A percentile compares a stretch with the other conserved stretches of the same genome.
Evolutionary conservation across 1,140 invertebrate genomes (phyloP).

Genomic region (Drosophila trapezifrons): DNA sequence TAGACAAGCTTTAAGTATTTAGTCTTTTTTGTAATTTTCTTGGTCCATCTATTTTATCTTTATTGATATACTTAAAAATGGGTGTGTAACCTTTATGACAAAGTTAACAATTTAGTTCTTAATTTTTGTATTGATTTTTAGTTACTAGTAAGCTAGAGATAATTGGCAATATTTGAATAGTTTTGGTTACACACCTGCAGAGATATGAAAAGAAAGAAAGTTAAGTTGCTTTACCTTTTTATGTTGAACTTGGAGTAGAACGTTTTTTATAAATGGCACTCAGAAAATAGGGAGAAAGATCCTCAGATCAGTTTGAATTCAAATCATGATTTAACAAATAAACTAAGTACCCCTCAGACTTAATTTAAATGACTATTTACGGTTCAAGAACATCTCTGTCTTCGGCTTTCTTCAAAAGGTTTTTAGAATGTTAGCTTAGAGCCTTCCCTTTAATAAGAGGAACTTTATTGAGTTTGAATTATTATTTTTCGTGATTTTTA

Average conservation of each 20-base stretch:
- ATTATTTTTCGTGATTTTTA: no score
- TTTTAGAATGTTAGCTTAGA: neutral
- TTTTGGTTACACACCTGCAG: slow-evolving; percentile 3
- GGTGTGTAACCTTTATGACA: neutral
- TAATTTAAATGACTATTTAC: neutral
- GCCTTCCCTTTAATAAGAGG: no score
- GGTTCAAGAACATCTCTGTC: no score
- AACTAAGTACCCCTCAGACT: no score
- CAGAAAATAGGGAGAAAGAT: neutral
- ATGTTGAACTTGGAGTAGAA: neutral
- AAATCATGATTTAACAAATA: neutral
- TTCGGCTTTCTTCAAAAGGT: neutral
- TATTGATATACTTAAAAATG: neutral
- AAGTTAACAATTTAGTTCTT: neutral
- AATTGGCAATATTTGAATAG: neutral
- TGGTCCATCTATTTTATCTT: slow-evolving; percentile 7
- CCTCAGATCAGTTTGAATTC: neutral
- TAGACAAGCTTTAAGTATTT: slow-evolving; percentile 19
- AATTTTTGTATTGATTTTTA: neutral
- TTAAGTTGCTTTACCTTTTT: no score
- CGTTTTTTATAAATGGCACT: neutral
- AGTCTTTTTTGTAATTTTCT: slow-evolving; percentile 7
- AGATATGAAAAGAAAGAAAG: no score
- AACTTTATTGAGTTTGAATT: no score
- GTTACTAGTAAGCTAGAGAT: neutral